A percentile compares a stretch with the other conserved stretches of the same genome.
Conservation (phyloP, 2,888 invertebrate species). For the Nemotelus pantherinus region DNA sequence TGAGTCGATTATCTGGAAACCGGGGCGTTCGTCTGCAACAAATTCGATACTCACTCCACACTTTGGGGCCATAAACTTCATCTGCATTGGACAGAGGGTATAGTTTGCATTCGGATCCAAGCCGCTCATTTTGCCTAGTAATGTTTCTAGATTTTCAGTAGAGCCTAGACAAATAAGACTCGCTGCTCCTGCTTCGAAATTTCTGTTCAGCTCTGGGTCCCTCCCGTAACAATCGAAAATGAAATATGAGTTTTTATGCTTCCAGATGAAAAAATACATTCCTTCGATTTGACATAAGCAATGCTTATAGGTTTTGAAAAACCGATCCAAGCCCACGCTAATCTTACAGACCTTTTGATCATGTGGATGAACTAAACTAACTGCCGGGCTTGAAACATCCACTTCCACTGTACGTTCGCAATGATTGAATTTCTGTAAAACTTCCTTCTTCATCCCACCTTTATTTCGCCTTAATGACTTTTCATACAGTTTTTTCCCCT, state of each 20-base stretch:
- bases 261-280: slow-evolving; percentile 60
- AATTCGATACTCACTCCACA: slow-evolving; percentile 56
- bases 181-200: slow-evolving; percentile 55
- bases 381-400: no score
- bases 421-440: no score
- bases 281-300: slow-evolving; percentile 54
- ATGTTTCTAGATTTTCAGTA: slow-evolving; percentile 58
- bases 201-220: slow-evolving; percentile 52
- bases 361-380: no score
- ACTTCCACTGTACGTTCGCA: no score
- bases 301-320: slow-evolving; percentile 55
- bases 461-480: no score
- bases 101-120: slow-evolving; percentile 54
- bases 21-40: slow-evolving; percentile 52
- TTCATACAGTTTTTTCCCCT: no score
- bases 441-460: no score
- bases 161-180: slow-evolving; percentile 57
- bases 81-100: slow-evolving; percentile 56
- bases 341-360: background rate
- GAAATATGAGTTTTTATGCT: slow-evolving; percentile 57
- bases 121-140: slow-evolving; percentile 56
- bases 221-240: slow-evolving; percentile 61
- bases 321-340: slow-evolving; percentile 48
- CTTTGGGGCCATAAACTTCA: slow-evolving; percentile 56
- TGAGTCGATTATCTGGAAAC: slow-evolving; percentile 58